phyloP scores from a whole-genome alignment of 2,113 vertebrate species.

The Anarhynchus alexandrinus region DNA sequence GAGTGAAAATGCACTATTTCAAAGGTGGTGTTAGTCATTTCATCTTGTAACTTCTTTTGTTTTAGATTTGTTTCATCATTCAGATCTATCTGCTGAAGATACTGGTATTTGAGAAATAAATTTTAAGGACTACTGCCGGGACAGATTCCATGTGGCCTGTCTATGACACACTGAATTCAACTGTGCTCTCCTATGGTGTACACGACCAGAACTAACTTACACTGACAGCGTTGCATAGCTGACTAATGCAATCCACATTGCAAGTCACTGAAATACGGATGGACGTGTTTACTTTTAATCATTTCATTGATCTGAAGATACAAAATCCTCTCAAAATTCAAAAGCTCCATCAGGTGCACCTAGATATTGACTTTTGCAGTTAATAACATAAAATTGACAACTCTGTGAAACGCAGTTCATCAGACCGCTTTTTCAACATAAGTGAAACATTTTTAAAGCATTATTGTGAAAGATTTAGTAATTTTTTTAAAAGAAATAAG shows the following conservation, averaged over 20 bases:
- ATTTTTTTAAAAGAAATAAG: not conserved
- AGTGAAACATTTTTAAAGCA: not conserved
- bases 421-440: not conserved
- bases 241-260: not conserved
- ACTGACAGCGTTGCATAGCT: not conserved
- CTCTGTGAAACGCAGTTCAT: not conserved
- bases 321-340: not conserved
- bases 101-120: not conserved
- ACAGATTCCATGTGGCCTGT: not conserved
- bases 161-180: not conserved
- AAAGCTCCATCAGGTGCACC: not conserved
- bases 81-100: not conserved
- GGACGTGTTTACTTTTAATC: not conserved
- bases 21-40: not conserved
- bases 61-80: not conserved
- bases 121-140: not conserved
- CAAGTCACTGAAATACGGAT: not conserved
- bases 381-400: not conserved
- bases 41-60: not conserved
- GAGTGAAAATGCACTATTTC: not conserved
- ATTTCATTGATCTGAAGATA: not conserved
- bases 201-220: not conserved
- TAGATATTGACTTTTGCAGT: not conserved
- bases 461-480: not conserved
- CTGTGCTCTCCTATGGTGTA: not conserved